A percentile compares a stretch with the other conserved stretches of the same genome.
Conservation (phyloP, 64 coral and sea anemone genomes). For the Anthopleura sola region DNA sequence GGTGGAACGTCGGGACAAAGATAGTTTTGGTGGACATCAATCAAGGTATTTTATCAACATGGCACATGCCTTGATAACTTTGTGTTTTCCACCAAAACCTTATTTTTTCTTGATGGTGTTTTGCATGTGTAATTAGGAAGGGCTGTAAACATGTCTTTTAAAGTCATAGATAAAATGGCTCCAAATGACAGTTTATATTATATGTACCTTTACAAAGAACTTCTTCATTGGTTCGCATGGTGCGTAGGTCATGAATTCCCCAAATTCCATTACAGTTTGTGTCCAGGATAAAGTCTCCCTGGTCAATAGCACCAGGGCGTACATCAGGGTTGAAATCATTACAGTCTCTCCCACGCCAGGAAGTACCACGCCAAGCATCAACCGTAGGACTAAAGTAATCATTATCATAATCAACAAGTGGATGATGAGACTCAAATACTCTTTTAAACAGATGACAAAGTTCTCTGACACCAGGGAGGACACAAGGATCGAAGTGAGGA, state of each 20-base stretch:
- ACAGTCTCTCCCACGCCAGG: conserved; percentile 88
- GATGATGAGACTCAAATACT: conserved; percentile 68
- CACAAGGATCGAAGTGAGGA: conserved; percentile 63
- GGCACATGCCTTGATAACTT: too few species aligned
- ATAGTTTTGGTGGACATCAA: too few species aligned
- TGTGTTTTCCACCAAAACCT: too few species aligned
- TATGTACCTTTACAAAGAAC: conserved; percentile 70
- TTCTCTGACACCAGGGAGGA: conserved; percentile 49
- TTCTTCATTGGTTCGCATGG: conserved; percentile 68
- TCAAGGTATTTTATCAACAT: too few species aligned
- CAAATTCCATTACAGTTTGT: conserved; percentile 96
- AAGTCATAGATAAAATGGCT: too few species aligned
- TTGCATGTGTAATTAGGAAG: too few species aligned
- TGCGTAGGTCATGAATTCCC: conserved; percentile 46
- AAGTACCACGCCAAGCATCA: conserved; percentile 58
- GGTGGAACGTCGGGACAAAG: too few species aligned
- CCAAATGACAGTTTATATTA: neutral
- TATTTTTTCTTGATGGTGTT: too few species aligned
- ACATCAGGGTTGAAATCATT: conserved; percentile 42
- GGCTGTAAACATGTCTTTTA: too few species aligned
- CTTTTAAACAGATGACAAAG: conserved; percentile 51
- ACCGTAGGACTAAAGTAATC: conserved; percentile 56
- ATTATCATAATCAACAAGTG: conserved; percentile 71
- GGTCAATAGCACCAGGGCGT: conserved; percentile 72
- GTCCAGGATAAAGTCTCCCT: conserved; percentile 67